A percentile compares a stretch with the other conserved stretches of the same genome.
phyloP scores from a whole-genome alignment of 1,140 invertebrate species.

The Orchesella cincta region DNA sequence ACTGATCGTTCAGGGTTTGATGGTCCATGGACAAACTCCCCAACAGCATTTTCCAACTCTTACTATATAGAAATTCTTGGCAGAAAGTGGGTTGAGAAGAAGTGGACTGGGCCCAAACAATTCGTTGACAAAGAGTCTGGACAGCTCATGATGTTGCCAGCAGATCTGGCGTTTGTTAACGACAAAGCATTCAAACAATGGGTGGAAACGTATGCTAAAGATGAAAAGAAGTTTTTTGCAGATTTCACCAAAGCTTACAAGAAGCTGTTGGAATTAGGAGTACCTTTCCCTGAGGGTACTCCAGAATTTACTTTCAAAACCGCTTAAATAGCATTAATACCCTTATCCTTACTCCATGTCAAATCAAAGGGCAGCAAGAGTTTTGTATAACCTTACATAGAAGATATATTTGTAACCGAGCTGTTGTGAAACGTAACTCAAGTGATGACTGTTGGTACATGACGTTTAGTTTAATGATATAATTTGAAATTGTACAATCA shows the following conservation, averaged over 20 bases:
- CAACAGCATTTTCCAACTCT: constrained; percentile 44
- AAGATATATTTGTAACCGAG: too few species aligned
- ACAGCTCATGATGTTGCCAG: constrained; percentile 47
- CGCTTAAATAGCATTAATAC: neutral
- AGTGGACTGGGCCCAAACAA: constrained; percentile 44
- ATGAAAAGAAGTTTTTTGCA: constrained; percentile 42
- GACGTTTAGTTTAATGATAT: too few species aligned
- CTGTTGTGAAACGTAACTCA: neutral
- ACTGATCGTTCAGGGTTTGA: constrained; percentile 42
- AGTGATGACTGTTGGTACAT: neutral
- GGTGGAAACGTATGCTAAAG: constrained; percentile 44
- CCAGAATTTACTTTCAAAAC: constrained; percentile 35
- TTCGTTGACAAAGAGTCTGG: constrained; percentile 44
- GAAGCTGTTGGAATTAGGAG: constrained; percentile 44
- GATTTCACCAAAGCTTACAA: constrained; percentile 44
- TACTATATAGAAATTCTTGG: constrained; percentile 39
- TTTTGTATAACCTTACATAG: too few species aligned
- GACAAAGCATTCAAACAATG: constrained; percentile 44
- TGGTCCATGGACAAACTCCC: constrained; percentile 45
- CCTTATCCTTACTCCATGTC: neutral
- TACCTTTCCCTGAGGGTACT: constrained; percentile 38
- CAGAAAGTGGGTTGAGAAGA: constrained; percentile 42
- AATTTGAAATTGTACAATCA: too few species aligned
- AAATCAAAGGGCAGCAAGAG: neutral
- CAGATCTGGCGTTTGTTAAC: constrained; percentile 44